phyloP scores from a whole-genome alignment of 2,888 invertebrate genomes.

The Cyaniris semiargus region DNA sequence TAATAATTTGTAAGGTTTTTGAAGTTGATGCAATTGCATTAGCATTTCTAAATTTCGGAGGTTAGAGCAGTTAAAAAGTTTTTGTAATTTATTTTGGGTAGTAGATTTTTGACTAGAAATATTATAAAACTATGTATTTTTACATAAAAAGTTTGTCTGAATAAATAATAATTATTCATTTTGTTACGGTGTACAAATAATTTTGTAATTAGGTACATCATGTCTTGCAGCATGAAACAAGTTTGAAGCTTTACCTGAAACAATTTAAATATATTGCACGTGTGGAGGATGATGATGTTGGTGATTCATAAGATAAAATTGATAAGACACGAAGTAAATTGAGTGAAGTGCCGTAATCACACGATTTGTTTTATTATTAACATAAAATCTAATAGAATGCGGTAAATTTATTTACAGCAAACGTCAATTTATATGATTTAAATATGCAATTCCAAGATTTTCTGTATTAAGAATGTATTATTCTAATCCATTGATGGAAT shows the following conservation, averaged over 20 bases:
- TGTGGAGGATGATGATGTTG: background rate
- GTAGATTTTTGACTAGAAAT: background rate
- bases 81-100: background rate
- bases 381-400: conserved; percentile 7
- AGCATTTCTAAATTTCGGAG: background rate
- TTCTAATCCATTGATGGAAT: background rate
- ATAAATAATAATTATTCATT: background rate
- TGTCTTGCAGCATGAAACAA: background rate
- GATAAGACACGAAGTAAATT: background rate
- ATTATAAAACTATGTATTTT: background rate
- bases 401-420: background rate
- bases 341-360: background rate
- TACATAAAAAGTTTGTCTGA: background rate
- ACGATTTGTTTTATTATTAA: conserved; percentile 6
- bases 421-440: background rate
- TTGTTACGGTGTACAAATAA: background rate
- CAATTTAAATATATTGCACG: background rate
- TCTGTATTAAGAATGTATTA: background rate
- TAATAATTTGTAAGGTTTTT: conserved; percentile 2
- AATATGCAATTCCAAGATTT: background rate
- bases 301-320: background rate
- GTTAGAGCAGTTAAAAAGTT: background rate
- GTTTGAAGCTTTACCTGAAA: background rate
- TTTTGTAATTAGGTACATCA: background rate
- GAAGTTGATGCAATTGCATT: background rate